Base-by-base conservation (phyloP, 2,797 vertebrate genomes). In the Erpetoichthys calabaricus region DNA sequence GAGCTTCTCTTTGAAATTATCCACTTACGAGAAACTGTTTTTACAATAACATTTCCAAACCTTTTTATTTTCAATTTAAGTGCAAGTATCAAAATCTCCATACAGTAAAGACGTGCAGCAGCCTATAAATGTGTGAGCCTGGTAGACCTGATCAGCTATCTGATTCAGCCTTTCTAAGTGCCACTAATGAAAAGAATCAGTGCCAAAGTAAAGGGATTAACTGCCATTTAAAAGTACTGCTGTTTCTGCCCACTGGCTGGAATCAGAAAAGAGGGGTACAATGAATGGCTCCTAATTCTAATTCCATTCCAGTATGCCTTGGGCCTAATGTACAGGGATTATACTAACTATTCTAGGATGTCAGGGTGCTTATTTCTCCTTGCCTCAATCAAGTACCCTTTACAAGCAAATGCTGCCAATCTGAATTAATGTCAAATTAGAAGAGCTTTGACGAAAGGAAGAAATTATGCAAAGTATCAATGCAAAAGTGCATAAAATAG, bases 301-400 rank as follows among this genome's bases (percentile, higher is more conserved):
- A 9, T n/a, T 9, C 41, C 5, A 6, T 51, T 25, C n/a, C 5
- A 51, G 41, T 51, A 7, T 49, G 47, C n/a, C 47, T 49, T n/a
- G 7, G n/a, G 7, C 7, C 47, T 49, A 49, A 49, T 49, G 3
- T 49, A n/a, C 3, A 49, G 47, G 5, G 47, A 49, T n/a, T 49
- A 49, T 49, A 49, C 47, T 25, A 25, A 25, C 25, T 49, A 7
- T 49, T 49, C 47, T 49, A n/a, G 47, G n/a, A 49, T 49, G n/a
- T 7, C 7, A 49, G 47, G 7, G 5, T 49, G 47, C 7, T 49
- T 49, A 49, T 7, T 7, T 49, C 47, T 54, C 41, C 3, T 4
- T 54, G 53, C 10, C 44, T 54, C 53, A 54, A 41, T 54, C 53
- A 54, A 41, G 6, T 44, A 54, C 51, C 47, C 52, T 51, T 49